Evolutionary conservation across 2,113 vertebrate species (phyloP).

Genomic region (Mus spicilegus): DNA sequence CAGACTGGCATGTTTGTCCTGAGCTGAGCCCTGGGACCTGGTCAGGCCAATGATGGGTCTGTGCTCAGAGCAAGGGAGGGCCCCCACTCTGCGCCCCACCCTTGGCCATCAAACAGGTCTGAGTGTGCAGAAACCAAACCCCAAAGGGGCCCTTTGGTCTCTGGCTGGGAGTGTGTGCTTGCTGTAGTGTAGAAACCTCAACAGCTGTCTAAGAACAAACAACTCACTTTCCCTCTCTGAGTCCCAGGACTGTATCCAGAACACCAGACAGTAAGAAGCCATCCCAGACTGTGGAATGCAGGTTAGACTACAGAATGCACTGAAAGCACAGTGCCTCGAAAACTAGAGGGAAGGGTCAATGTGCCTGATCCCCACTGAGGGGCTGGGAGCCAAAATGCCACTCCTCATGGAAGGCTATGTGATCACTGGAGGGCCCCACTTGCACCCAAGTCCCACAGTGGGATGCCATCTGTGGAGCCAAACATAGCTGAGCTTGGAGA

Average conservation of each 20-base stretch:
- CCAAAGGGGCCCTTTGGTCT: not conserved
- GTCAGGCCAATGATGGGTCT: conserved; percentile 41
- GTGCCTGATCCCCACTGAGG: no score
- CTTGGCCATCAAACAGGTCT: not conserved
- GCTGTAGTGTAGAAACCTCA: no score
- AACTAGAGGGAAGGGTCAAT: not conserved
- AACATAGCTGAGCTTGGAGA: not conserved
- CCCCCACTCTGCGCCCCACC: not conserved
- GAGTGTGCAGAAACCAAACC: not conserved
- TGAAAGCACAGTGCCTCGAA: not conserved
- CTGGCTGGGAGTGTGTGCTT: not conserved
- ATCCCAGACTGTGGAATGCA: not conserved
- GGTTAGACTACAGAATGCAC: not conserved
- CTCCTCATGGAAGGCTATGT: fast-evolving
- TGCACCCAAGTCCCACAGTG: not conserved
- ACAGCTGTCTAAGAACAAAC: not conserved
- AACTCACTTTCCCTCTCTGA: not conserved
- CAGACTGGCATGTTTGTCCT: conserved; percentile 57
- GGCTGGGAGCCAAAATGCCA: not conserved
- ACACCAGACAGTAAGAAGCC: not conserved
- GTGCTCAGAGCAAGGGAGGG: not conserved
- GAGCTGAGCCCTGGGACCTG: conserved; percentile 9
- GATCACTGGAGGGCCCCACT: not conserved
- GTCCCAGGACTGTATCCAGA: not conserved
- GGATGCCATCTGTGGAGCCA: not conserved